Evolutionary conservation across 2,888 invertebrate species (phyloP), one percentile per base, ranked within the genome.

Genomic region (Escarpia spicata): DNA sequence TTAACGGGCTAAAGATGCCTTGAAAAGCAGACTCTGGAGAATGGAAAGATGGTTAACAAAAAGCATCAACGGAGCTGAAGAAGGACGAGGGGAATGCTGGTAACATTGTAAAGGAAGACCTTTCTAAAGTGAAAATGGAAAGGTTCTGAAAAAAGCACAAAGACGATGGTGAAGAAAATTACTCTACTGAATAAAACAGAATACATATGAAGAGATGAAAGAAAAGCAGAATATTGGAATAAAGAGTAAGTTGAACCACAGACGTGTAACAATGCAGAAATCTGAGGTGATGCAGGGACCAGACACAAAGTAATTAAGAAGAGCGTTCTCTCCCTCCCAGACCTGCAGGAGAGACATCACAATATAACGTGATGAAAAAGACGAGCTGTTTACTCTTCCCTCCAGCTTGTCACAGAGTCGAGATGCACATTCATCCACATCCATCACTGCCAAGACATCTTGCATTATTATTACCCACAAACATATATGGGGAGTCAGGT

Each of bases 401-500:
- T 26, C 3, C 26, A 26, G 6, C 26, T 26, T 75, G 75, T 75
- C 75, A 75, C 75, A 75, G 75, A 75, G 26, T 75, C 75, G 52
- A 75, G 75, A 75, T 15, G 26, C 75, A 75, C 75, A 75, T 75
- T 75, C 75, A 75, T 75, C 75, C 75, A n/a, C 75, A 75, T 75
- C 75, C 75, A 75, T 75, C 75, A 75, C 75, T 75, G 75, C 75
- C 75, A 75, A 52, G 75, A 75, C 19, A 75, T 75, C 75, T 52
- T 75, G 75, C 75, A 75, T 75, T 75, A 75, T 75, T 75, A 19
- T 75, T 75, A 75, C 75, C 75, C n/a, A n/a, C 75, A 75, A 75
- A 75, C 75, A 75, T 75, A 26, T 75, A 26, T 75, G 75, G 75
- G 60, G n/a, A n/a, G n/a, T 4, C 19, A 26, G n/a, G 75, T 6